Percentiles rank a stretch among this genome's conserved stretches.
phyloP scores from a whole-genome alignment of 2,113 vertebrate genomes.

The Misgurnus anguillicaudatus region DNA sequence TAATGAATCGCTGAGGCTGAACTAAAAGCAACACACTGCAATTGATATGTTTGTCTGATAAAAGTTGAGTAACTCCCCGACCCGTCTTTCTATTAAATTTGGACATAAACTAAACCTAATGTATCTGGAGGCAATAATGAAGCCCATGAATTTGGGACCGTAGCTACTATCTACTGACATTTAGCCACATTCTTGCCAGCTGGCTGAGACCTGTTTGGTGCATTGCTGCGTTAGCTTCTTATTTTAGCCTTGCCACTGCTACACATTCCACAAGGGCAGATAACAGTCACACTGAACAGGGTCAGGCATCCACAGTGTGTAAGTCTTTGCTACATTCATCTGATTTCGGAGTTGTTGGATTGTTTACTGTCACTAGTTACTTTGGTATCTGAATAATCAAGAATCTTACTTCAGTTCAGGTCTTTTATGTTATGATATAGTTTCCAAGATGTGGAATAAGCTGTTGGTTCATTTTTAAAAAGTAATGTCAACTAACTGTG shows the following conservation, averaged over 20 bases:
- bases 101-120: background rate
- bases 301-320: background rate
- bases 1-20: background rate
- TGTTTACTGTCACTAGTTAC: background rate
- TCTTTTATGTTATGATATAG: background rate
- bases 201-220: conserved; percentile 62
- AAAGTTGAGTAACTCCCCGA: no score
- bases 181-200: conserved; percentile 66
- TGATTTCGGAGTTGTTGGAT: conserved; percentile 7
- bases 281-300: conserved; percentile 62
- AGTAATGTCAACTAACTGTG: background rate
- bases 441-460: background rate
- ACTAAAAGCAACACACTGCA: background rate
- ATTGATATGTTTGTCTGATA: no score
- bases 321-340: background rate
- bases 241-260: conserved; percentile 75
- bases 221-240: conserved; percentile 68
- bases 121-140: background rate
- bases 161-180: conserved; percentile 72
- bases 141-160: conserved; percentile 25
- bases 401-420: background rate
- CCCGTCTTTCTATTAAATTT: no score
- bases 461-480: background rate
- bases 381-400: background rate
- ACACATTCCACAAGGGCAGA: conserved; percentile 76